phyloP scores from a whole-genome alignment of 2,797 vertebrate species.

The Characodon lateralis region DNA sequence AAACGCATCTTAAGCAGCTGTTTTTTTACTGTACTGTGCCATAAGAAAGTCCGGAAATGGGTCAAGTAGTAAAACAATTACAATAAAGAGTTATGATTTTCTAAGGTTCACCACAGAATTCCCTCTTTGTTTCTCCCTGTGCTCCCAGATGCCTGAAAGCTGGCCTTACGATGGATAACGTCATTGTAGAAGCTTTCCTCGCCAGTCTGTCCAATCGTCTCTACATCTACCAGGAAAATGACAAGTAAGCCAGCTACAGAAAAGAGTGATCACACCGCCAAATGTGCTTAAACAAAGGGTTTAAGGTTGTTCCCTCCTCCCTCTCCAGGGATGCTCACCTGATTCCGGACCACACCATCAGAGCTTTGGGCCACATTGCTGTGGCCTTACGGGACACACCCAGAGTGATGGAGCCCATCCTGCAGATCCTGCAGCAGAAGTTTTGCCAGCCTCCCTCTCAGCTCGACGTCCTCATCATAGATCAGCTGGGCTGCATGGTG shows the following conservation, averaged over 20 bases:
- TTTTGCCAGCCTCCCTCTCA: conserved; percentile 98
- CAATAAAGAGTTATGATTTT: not conserved
- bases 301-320: not conserved
- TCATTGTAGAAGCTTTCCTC: conserved; percentile 96
- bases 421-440: conserved; percentile 98
- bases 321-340: conserved; percentile 90
- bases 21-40: not conserved
- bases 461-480: conserved; percentile 95
- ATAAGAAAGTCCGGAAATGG: not conserved
- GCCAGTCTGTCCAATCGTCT: conserved; percentile 97
- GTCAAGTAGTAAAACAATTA: not conserved
- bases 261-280: not conserved
- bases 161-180: conserved; percentile 90
- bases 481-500: conserved; percentile 98
- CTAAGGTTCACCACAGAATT: not conserved
- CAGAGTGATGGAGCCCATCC: conserved; percentile 97
- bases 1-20: not conserved
- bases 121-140: not conserved
- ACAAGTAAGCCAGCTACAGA: conserved; percentile 84
- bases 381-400: conserved; percentile 95
- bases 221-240: conserved; percentile 98
- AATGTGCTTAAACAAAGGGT: not conserved
- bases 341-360: conserved; percentile 98
- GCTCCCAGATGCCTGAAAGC: conserved; percentile 90
- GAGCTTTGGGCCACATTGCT: conserved; percentile 94